Evolutionary conservation across 2,113 vertebrate genomes (phyloP).

Genomic region (Trachemys scripta): DNA sequence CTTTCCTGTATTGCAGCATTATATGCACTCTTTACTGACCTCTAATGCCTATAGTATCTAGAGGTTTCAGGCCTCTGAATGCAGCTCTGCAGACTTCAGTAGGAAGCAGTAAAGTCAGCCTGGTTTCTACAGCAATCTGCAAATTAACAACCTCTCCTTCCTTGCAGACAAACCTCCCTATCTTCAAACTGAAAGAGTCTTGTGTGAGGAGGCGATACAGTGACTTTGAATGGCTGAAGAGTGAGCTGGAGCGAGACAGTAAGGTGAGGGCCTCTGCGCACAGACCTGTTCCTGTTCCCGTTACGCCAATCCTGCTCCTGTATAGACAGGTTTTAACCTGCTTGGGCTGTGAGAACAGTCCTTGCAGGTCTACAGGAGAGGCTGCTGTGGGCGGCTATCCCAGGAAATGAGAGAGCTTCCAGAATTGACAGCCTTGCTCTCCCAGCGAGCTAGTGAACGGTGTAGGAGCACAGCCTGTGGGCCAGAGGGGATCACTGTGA

Average conservation of each 20-base stretch:
- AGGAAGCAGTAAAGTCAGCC: background rate
- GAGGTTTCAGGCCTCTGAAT: background rate
- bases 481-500: background rate
- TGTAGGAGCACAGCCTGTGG: background rate
- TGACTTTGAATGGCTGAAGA: conserved; percentile 99
- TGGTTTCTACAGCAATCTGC: background rate
- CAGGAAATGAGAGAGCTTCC: background rate
- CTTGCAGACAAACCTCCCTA: conserved; percentile 95
- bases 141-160: background rate
- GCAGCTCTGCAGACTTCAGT: conserved; percentile 1
- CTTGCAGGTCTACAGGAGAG: background rate
- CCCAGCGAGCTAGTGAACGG: background rate
- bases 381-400: background rate
- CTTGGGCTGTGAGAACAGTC: accelerated
- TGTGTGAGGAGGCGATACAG: conserved; percentile 96
- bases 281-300: background rate
- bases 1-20: background rate
- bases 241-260: conserved; percentile 98
- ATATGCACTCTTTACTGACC: background rate
- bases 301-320: background rate
- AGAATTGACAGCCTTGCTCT: background rate
- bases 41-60: background rate
- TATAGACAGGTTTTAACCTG: background rate
- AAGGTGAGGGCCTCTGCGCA: conserved; percentile 85
- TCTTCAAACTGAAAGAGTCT: conserved; percentile 98